Conservation (phyloP, 2,113 vertebrate genomes). For the Probosciger aterrimus region DNA sequence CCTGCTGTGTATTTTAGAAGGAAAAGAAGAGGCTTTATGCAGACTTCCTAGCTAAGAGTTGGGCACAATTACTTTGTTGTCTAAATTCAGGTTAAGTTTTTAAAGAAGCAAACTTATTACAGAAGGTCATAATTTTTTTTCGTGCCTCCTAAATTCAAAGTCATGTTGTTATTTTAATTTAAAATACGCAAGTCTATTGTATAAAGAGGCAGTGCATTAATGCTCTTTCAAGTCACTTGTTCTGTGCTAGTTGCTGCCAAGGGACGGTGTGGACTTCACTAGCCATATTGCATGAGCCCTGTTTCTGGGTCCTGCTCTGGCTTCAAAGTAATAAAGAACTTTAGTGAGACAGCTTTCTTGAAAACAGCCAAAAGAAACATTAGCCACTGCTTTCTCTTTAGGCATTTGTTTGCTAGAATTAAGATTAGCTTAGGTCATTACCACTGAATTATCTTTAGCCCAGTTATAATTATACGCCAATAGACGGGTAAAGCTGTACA, state of each 20-base stretch:
- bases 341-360: neutral
- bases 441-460: neutral
- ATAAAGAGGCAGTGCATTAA: neutral
- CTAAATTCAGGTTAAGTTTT: neutral
- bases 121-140: neutral
- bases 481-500: neutral
- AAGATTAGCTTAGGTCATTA: neutral
- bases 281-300: neutral
- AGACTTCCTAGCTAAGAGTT: neutral
- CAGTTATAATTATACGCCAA: neutral
- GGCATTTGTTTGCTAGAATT: neutral
- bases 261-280: neutral
- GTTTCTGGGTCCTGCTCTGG: neutral
- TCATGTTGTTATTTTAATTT: neutral
- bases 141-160: neutral
- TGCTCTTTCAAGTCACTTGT: neutral
- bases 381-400: neutral
- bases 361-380: neutral
- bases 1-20: neutral
- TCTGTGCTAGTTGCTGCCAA: neutral
- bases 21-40: neutral
- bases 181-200: fast-evolving
- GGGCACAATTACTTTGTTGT: neutral
- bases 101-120: neutral
- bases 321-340: neutral